phyloP scores from a whole-genome alignment of 64 coral and sea anemone genomes.

The Montipora cactus region DNA sequence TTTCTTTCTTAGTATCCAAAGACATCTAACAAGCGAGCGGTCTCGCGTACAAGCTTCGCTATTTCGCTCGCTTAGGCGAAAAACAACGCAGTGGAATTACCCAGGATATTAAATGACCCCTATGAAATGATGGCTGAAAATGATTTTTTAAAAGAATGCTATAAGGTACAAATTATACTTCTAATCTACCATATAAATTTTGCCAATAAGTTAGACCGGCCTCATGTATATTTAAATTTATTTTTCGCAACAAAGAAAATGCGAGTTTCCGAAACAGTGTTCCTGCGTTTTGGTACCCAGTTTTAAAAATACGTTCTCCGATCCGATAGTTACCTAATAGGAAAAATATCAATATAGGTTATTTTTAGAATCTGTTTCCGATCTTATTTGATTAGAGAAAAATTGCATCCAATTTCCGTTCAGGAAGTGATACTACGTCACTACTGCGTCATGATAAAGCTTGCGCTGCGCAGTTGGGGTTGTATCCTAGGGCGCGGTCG shows the following conservation, averaged over 20 bases:
- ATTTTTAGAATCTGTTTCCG: not conserved
- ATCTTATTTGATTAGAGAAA: not conserved
- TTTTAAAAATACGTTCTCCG: not conserved
- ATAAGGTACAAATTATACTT: no score
- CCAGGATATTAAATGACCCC: no score
- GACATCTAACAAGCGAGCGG: no score
- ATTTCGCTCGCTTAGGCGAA: no score
- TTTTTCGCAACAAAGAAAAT: not conserved
- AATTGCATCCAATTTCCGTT: slow-evolving; percentile 11
- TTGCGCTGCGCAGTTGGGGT: not conserved
- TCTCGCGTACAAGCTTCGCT: no score
- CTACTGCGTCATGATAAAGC: not conserved
- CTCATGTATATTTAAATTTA: no score
- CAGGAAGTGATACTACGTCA: slow-evolving; percentile 24
- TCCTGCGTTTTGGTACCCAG: not conserved
- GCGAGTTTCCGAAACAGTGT: slow-evolving; percentile 4
- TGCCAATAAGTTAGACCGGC: no score
- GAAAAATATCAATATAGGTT: not conserved
- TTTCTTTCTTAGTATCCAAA: no score
- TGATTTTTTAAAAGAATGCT: no score
- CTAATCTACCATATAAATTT: no score
- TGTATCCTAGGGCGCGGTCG: not conserved
- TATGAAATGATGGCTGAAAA: no score
- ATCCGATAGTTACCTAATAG: not conserved
- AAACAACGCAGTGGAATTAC: no score